A percentile compares a stretch with the other conserved stretches of the same genome.
phyloP scores from a whole-genome alignment of 1,140 invertebrate genomes.

The Odontomachus brunneus region DNA sequence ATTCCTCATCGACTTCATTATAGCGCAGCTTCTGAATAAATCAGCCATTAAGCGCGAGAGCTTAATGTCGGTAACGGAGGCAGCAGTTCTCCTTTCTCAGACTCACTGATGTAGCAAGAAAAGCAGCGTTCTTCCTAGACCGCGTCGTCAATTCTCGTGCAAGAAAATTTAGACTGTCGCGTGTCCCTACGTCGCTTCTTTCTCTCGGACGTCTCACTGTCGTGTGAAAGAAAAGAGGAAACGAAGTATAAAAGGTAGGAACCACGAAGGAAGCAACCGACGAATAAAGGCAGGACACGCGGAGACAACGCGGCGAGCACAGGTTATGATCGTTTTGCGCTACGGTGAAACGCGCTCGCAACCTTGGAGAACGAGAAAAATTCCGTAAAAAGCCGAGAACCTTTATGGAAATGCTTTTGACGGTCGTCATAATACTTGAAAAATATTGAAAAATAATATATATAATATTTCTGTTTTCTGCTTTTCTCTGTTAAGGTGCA shows the following conservation, averaged over 20 bases:
- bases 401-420: conserved; percentile 30
- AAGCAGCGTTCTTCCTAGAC: neutral
- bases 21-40: neutral
- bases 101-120: neutral
- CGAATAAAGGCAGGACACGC: conserved; percentile 15
- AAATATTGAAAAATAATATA: too few species aligned
- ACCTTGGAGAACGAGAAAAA: neutral
- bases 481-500: too few species aligned
- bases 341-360: conserved; percentile 17
- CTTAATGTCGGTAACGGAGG: conserved; percentile 10
- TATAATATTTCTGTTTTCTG: too few species aligned
- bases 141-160: neutral
- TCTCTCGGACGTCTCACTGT: neutral
- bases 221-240: neutral
- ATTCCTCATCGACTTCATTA: neutral
- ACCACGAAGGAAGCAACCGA: conserved; percentile 4
- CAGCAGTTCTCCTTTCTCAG: neutral
- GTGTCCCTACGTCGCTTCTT: neutral
- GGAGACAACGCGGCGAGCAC: neutral
- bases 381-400: neutral
- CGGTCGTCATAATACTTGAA: neutral
- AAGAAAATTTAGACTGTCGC: conserved; percentile 8
- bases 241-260: neutral
- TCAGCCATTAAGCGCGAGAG: conserved; percentile 5
- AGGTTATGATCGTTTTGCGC: neutral